Evolutionary conservation across 2,113 vertebrate species (phyloP).

Genomic region (Oncorhynchus nerka): DNA sequence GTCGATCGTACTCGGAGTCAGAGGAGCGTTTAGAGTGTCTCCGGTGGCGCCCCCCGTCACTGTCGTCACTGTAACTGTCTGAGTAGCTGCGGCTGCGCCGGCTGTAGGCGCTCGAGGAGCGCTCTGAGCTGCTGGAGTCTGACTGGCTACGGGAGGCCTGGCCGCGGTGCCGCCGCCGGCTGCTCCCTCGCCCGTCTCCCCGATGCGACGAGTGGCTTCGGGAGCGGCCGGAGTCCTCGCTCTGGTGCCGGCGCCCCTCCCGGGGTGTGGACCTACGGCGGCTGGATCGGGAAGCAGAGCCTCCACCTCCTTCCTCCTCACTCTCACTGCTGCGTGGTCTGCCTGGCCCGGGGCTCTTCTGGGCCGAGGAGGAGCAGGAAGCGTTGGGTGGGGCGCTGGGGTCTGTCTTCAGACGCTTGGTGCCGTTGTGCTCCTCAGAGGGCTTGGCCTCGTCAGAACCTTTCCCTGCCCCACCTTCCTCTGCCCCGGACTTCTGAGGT

Average conservation of each 20-base stretch:
- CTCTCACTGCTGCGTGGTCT: conserved; percentile 86
- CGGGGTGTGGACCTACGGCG: conserved; percentile 79
- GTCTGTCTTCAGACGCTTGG: conserved; percentile 72
- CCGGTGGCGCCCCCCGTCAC: conserved; percentile 67
- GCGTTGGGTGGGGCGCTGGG: conserved; percentile 56
- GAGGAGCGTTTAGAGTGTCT: conserved; percentile 84
- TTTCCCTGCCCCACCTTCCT: conserved; percentile 58
- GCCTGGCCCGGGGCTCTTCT: conserved; percentile 65
- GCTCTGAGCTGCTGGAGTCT: conserved; percentile 89
- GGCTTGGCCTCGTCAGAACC: conserved; percentile 62
- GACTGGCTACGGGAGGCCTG: conserved; percentile 81
- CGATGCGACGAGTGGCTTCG: conserved; percentile 82
- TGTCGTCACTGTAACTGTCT: conserved; percentile 94
- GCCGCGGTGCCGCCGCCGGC: conserved; percentile 66
- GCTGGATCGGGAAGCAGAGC: conserved; percentile 73
- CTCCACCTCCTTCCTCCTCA: conserved; percentile 82
- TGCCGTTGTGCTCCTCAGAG: conserved; percentile 77
- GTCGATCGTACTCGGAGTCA: conserved; percentile 86
- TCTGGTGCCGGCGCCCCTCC: conserved; percentile 80
- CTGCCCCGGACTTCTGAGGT: conserved; percentile 67
- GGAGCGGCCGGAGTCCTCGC: conserved; percentile 86
- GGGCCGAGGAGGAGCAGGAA: conserved; percentile 73
- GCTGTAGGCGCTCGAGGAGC: conserved; percentile 85
- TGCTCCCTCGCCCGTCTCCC: conserved; percentile 75
- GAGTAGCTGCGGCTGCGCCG: conserved; percentile 89